These are phyloP conservation scores for Petrocephalus zakoni DNA, from an alignment of 2,113 vertebrate genomes.

Conservation along the genomic window DNA sequence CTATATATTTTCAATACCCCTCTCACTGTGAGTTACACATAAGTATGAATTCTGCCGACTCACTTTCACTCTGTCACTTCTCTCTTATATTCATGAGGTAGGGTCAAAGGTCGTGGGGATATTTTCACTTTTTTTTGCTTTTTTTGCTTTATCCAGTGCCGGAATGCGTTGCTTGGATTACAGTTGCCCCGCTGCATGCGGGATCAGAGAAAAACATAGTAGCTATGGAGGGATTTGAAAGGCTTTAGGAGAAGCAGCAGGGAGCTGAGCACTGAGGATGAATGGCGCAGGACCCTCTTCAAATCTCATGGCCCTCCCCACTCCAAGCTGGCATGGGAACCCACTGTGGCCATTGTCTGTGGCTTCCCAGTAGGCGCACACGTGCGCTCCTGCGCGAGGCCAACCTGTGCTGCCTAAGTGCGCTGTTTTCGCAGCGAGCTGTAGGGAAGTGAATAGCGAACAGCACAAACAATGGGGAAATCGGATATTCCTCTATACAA, in stretches of 20 bases:
- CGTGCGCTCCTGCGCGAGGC: conserved; percentile 19
- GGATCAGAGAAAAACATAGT: conserved; percentile 22
- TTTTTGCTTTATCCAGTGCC: conserved; percentile 4
- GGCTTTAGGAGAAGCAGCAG: conserved; percentile 35
- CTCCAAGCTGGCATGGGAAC: conserved; percentile 11
- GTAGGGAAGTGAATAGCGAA: conserved; percentile 45
- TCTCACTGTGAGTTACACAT: neutral
- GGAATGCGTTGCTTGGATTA: conserved; percentile 9
- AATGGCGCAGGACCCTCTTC: conserved; percentile 35
- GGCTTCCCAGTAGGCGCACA: conserved; percentile 18
- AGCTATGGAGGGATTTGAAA: conserved; percentile 34
- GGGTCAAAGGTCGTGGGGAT: conserved; percentile 6
- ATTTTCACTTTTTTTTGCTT: neutral
- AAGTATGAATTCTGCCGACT: neutral
- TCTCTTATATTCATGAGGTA: neutral
- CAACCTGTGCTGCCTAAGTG: neutral
- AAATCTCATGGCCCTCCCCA: conserved; percentile 26
- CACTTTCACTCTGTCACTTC: neutral
- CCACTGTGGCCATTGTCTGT: neutral
- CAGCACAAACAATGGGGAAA: conserved; percentile 45
- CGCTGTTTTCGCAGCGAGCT: conserved; percentile 23
- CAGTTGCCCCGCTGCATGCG: conserved; percentile 12
- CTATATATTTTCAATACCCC: neutral
- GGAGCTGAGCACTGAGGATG: conserved; percentile 38
- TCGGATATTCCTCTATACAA: conserved; percentile 44